These are phyloP conservation scores for Callitettix versicolor DNA, from an alignment of 1,140 invertebrate genomes.

Conservation along the genomic window DNA sequence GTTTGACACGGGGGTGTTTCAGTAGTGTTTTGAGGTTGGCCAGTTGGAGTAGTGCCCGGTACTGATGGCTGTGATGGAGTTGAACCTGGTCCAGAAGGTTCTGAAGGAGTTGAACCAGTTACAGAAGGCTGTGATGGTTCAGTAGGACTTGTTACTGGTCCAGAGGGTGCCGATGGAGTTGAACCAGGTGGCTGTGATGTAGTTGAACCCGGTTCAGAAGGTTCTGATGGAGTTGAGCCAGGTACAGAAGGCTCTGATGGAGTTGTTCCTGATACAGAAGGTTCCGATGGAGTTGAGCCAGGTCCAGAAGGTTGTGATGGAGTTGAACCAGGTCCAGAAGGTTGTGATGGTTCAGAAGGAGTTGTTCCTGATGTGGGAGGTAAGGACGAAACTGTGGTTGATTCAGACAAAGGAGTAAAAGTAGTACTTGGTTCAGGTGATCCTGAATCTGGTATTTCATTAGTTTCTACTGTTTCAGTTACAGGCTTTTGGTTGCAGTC, in stretches of 20 bases:
- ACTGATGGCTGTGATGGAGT: neutral
- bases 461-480: neutral
- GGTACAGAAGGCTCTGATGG: neutral
- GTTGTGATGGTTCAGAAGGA: neutral
- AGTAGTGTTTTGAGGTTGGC: neutral
- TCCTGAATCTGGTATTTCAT: neutral
- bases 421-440: neutral
- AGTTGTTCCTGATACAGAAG: neutral
- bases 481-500: conserved; percentile 12
- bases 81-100: neutral
- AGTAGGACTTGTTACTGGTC: conserved; percentile 5
- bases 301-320: neutral
- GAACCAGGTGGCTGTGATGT: neutral
- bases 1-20: conserved; percentile 12
- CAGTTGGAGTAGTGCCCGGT: neutral
- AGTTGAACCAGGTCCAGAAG: neutral
- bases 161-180: neutral
- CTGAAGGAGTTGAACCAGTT: neutral
- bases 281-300: neutral
- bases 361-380: too few species aligned
- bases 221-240: neutral
- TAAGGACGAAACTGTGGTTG: too few species aligned
- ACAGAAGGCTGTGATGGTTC: conserved; percentile 2
- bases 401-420: too few species aligned
- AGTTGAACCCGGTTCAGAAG: neutral